Percentiles rank a stretch among this genome's conserved stretches.
phyloP scores from a whole-genome alignment of 92 coral and sea anemone genomes.

The Zoanthus sociatus region DNA sequence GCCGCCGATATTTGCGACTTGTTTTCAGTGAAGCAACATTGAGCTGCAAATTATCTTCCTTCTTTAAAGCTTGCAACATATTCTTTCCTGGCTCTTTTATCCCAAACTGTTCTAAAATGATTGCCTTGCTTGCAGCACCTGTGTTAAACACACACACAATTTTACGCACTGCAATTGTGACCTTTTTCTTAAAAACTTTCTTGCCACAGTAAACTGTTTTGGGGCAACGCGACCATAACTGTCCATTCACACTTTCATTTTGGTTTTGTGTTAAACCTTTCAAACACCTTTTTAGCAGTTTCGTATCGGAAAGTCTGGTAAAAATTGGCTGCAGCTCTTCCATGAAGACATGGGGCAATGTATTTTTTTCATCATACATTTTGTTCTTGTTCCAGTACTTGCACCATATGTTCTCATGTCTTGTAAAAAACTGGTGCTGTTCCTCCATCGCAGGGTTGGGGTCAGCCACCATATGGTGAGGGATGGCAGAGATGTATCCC shows the following conservation, averaged over 20 bases:
- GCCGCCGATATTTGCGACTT: conserved; percentile 48
- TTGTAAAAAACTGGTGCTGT: no score
- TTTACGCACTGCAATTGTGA: conserved; percentile 57
- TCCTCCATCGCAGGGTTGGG: no score
- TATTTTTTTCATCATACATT: no score
- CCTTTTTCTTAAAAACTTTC: conserved; percentile 19
- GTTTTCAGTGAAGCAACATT: conserved; percentile 61
- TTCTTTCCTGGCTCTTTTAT: conserved; percentile 58
- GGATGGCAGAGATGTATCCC: no score
- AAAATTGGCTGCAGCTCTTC: no score
- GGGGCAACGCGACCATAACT: not conserved
- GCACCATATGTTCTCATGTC: no score
- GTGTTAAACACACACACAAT: conserved; percentile 61
- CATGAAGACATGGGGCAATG: no score
- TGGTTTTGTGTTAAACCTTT: conserved; percentile 7
- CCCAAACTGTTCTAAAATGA: conserved; percentile 54
- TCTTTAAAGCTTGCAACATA: conserved; percentile 49
- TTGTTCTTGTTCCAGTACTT: no score
- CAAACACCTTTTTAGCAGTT: no score
- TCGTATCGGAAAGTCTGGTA: no score
- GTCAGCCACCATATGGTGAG: no score
- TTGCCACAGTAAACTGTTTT: conserved; percentile 66
- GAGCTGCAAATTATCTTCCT: conserved; percentile 48
- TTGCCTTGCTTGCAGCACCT: conserved; percentile 77
- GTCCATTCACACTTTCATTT: no score